phyloP scores from a whole-genome alignment of 2,113 vertebrate species.

The Lagenorhynchus albirostris region DNA sequence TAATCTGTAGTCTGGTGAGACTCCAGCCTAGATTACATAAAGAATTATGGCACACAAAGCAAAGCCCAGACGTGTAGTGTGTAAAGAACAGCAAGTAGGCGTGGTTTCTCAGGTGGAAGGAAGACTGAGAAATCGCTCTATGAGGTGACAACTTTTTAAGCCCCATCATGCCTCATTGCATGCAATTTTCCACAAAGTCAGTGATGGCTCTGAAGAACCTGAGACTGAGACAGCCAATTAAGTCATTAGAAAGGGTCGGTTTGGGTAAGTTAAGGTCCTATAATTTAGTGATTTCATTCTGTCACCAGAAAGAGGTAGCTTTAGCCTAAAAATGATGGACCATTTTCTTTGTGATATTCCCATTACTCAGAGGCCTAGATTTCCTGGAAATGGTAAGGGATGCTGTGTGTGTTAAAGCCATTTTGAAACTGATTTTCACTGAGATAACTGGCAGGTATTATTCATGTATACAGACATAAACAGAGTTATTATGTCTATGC shows the following conservation, averaged over 20 bases:
- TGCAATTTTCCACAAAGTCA: not conserved
- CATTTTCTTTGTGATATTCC: not conserved
- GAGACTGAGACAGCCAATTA: not conserved
- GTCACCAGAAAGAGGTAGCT: not conserved
- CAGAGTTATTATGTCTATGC: not conserved
- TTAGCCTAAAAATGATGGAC: not conserved
- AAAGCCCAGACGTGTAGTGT: not conserved
- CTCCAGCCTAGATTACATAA: not conserved
- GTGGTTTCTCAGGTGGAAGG: not conserved
- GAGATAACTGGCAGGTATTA: not conserved
- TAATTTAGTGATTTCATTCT: not conserved
- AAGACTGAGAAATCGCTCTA: not conserved
- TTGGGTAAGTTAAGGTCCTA: not conserved
- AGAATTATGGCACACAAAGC: not conserved
- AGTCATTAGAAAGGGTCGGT: not conserved
- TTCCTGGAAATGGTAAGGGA: not conserved
- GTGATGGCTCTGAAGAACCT: not conserved
- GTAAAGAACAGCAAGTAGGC: not conserved
- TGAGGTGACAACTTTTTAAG: not conserved
- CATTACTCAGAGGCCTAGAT: not conserved
- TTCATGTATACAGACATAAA: not conserved
- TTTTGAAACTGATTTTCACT: conserved; percentile 1
- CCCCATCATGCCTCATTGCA: not conserved
- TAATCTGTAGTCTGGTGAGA: not conserved
- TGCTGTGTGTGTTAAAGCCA: not conserved